Base-by-base conservation (phyloP, 2,113 vertebrate species). In the Morphnarchus princeps region DNA sequence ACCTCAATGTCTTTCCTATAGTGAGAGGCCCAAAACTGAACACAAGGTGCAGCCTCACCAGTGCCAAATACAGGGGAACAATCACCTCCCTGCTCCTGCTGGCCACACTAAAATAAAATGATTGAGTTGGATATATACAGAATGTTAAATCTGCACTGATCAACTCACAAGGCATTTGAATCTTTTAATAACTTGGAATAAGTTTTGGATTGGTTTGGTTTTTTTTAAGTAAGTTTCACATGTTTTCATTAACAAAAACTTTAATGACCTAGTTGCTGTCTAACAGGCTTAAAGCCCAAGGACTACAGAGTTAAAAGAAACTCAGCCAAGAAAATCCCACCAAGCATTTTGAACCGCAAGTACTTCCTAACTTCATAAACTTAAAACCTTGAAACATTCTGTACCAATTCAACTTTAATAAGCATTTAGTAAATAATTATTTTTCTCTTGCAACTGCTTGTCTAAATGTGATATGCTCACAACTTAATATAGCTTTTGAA, bases 401-500 rank as follows among this genome's bases (percentile, higher is more conserved):
- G 38, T 45, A 82, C 19, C 79, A 65, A 66, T 62, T 85, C 78
- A 80, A 76, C 67, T 86, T 28, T 82, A 91, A 59, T 9, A 69
- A n/a, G 36, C n/a, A 95, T 77, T 94, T 55, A 82, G 69, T 55
- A 87, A 95, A 94, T 71, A 65, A 40, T 20, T 55, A 19, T 73
- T 90, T 89, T 94, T 72, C 82, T 85, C 82, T 71, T 50, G n/a
- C 87, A 93, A 85, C 87, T 6, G 4, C 74, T 87, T 82, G 62
- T 31, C 83, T 87, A 89, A 82, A 86, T 38, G 29, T 14, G 57
- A 90, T 66, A 69, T 0, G 13, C 29, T 77, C 71, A 54, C 70
- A 86, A 87, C 58, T 93, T 90, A 91, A 90, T n/a, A 85, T 11
- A 91, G 87, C 50, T 90, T 88, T 87, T 87, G 52, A 94, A 92